Percentiles rank a stretch among this genome's conserved stretches.
Evolutionary conservation across 2,888 invertebrate species (phyloP).

Genomic region (Cantharis flavilabris): DNA sequence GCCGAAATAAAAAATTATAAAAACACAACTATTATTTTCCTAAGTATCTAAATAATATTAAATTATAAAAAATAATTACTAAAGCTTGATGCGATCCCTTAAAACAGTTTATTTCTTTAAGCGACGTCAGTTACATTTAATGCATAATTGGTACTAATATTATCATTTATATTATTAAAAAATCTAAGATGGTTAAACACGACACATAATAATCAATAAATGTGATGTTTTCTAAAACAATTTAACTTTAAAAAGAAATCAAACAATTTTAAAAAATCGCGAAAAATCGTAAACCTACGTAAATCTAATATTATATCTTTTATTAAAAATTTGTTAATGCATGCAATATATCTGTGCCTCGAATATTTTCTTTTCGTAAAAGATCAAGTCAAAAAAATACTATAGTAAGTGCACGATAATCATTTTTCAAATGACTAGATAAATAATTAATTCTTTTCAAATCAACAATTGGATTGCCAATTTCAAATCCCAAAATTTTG

Average conservation of each 20-base stretch:
- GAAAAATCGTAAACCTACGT: conserved; percentile 25
- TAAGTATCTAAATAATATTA: conserved; percentile 38
- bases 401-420: neutral
- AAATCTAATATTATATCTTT: conserved; percentile 40
- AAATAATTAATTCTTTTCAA: neutral
- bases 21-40: conserved; percentile 35
- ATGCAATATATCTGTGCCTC: conserved; percentile 39
- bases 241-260: conserved; percentile 13
- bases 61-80: conserved; percentile 29
- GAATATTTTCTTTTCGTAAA: conserved; percentile 5
- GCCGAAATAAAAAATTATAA: conserved; percentile 25
- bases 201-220: conserved; percentile 25
- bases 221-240: conserved; percentile 25
- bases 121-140: conserved; percentile 19
- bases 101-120: conserved; percentile 36
- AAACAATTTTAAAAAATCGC: conserved; percentile 34
- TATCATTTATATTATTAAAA: conserved; percentile 11
- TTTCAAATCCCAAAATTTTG: neutral
- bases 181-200: conserved; percentile 25
- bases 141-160: conserved; percentile 20
- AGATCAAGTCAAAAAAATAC: neutral
- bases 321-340: conserved; percentile 49
- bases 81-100: conserved; percentile 33
- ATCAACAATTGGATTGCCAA: neutral
- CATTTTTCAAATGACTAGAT: neutral